Evolutionary conservation across 1,140 invertebrate genomes (phyloP).

Genomic region (Caligus rogercresseyi): DNA sequence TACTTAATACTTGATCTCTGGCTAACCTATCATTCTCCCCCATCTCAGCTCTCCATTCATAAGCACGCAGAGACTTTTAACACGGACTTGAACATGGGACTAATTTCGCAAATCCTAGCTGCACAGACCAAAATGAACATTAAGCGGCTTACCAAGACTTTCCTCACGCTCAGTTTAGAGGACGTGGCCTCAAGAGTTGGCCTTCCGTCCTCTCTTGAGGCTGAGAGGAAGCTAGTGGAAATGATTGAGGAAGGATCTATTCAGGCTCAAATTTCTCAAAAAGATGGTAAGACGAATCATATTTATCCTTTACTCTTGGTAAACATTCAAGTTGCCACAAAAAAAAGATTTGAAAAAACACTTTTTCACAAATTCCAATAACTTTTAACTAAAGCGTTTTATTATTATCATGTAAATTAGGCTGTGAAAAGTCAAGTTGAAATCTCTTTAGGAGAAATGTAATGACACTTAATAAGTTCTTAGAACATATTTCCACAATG

Average conservation of each 20-base stretch:
- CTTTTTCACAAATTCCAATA: not conserved
- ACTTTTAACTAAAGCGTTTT: not conserved
- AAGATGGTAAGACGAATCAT: conserved; percentile 52
- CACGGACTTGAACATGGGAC: conserved; percentile 48
- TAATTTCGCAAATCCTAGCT: conserved; percentile 53
- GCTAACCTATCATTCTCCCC: too few relatives aligned
- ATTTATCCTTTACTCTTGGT: too few relatives aligned
- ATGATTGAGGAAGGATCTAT: conserved; percentile 98
- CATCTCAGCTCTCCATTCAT: not conserved
- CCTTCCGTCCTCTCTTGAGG: conserved; percentile 57
- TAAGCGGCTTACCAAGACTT: conserved; percentile 88
- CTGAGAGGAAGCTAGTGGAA: conserved; percentile 81
- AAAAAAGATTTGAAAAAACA: not conserved
- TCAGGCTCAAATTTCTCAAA: conserved; percentile 90
- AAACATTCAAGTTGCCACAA: too few relatives aligned
- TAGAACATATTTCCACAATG: too few relatives aligned
- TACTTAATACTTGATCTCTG: too few relatives aligned
- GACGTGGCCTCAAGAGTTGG: conserved; percentile 85
- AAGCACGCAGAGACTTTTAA: conserved; percentile 20
- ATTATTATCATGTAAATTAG: not conserved
- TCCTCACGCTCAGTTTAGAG: conserved; percentile 74
- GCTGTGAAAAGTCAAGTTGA: too few relatives aligned
- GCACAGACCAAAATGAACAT: conserved; percentile 92
- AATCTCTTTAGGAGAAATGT: too few relatives aligned
- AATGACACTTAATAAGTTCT: too few relatives aligned